These are phyloP conservation scores for Physocephala rufipes DNA, from an alignment of 2,888 invertebrate genomes.

Conservation along the genomic window DNA sequence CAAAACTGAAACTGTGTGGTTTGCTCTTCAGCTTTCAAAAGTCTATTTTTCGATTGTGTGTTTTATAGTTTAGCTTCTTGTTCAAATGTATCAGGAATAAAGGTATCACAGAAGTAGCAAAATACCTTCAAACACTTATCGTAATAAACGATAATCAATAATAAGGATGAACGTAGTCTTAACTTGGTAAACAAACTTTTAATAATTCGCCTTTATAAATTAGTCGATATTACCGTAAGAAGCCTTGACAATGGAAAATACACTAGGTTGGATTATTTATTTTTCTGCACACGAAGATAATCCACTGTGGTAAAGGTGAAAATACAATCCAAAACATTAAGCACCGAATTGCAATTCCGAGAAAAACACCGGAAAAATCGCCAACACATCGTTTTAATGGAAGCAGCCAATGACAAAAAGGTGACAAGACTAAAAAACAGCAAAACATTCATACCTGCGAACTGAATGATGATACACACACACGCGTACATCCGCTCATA, in stretches of 20 bases:
- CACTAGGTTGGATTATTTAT: background rate
- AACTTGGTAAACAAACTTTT: background rate
- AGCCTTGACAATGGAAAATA: background rate
- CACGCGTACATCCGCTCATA: too few relatives aligned
- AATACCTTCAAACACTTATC: too few relatives aligned
- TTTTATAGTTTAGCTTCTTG: too few relatives aligned
- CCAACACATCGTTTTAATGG: slow-evolving; percentile 30
- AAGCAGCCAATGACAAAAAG: slow-evolving; percentile 32
- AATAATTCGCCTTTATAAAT: background rate
- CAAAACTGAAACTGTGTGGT: too few relatives aligned
- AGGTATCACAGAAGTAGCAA: too few relatives aligned
- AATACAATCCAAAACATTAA: slow-evolving; percentile 21
- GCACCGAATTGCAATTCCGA: slow-evolving; percentile 38
- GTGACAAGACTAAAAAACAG: slow-evolving; percentile 31
- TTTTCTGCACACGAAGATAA: background rate
- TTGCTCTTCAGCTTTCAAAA: too few relatives aligned
- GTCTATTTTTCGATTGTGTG: too few relatives aligned
- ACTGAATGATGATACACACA: slow-evolving; percentile 38
- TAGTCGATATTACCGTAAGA: background rate
- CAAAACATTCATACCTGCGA: slow-evolving; percentile 30
- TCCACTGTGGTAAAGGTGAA: background rate
- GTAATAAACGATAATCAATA: too few relatives aligned
- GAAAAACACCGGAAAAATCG: slow-evolving; percentile 42
- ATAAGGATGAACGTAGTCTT: too few relatives aligned
- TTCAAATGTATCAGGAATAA: too few relatives aligned